Percentiles rank a stretch among this genome's conserved stretches.
phyloP scores from a whole-genome alignment of 1,140 invertebrate species.

The Drosophila jambulina region DNA sequence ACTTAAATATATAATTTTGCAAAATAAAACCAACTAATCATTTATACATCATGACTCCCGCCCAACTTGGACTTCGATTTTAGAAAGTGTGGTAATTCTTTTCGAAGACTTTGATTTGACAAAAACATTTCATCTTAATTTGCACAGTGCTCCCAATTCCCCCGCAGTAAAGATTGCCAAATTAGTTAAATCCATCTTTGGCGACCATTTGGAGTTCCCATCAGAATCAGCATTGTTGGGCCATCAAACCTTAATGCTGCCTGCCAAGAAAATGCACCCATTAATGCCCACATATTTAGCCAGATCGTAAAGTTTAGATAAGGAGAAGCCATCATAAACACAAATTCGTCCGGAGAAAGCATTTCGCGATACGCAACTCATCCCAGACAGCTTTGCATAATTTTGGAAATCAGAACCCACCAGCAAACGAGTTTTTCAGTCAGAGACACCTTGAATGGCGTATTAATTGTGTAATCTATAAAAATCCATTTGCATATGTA shows the following conservation, averaged over 20 bases:
- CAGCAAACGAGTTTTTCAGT: constrained; percentile 39
- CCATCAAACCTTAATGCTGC: constrained; percentile 23
- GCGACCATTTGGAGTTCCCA: constrained; percentile 26
- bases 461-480: constrained; percentile 53
- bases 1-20: too few species aligned
- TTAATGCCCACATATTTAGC: constrained; percentile 28
- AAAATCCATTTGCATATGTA: constrained; percentile 68
- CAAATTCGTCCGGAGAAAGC: constrained; percentile 53
- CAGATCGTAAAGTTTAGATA: constrained; percentile 32
- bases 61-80: neutral
- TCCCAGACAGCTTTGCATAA: constrained; percentile 37
- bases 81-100: constrained; percentile 32
- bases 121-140: constrained; percentile 1
- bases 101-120: constrained; percentile 4
- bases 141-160: constrained; percentile 1
- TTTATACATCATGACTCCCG: neutral
- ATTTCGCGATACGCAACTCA: constrained; percentile 33
- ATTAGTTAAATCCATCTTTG: constrained; percentile 7
- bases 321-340: constrained; percentile 41
- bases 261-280: constrained; percentile 33
- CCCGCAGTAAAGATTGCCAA: constrained; percentile 20
- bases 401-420: constrained; percentile 43
- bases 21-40: neutral
- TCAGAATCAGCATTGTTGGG: constrained; percentile 16
- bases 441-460: constrained; percentile 50